Conservation (phyloP, 2,888 invertebrate genomes). For the Cotesia congregata region DNA sequence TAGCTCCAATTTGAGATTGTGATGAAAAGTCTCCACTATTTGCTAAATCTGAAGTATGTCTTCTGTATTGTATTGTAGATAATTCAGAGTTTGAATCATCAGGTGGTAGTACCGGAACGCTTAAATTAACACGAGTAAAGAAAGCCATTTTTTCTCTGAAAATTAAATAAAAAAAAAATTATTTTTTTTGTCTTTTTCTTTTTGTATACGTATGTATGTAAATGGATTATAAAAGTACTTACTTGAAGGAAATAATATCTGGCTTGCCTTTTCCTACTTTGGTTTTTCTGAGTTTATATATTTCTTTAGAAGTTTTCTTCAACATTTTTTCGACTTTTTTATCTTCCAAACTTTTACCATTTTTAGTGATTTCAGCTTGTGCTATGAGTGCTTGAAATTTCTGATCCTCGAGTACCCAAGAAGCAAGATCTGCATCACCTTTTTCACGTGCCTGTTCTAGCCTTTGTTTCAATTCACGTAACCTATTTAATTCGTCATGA, state of each 20-base stretch:
- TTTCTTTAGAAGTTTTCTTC: conserved; percentile 90
- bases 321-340: conserved; percentile 84
- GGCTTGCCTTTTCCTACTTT: conserved; percentile 90
- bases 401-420: conserved; percentile 90
- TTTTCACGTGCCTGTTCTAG: conserved; percentile 88
- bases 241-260: conserved; percentile 94
- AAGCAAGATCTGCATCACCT: conserved; percentile 86
- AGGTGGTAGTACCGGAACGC: conserved; percentile 82
- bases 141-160: conserved; percentile 96
- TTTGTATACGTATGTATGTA: conserved; percentile 13
- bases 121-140: conserved; percentile 86
- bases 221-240: conserved; percentile 67
- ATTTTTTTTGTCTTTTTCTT: conserved; percentile 20
- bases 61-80: conserved; percentile 56
- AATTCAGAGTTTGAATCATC: conserved; percentile 71
- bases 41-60: conserved; percentile 62
- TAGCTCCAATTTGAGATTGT: conserved; percentile 41
- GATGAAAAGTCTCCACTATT: conserved; percentile 45
- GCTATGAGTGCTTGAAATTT: conserved; percentile 83
- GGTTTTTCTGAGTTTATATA: conserved; percentile 89
- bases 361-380: conserved; percentile 73
- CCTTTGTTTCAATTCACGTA: conserved; percentile 84
- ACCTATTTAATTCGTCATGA: conserved; percentile 85
- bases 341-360: conserved; percentile 76
- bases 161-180: conserved; percentile 64